Base-by-base conservation (phyloP, 2,113 vertebrate genomes). In the Saccopteryx bilineata region DNA sequence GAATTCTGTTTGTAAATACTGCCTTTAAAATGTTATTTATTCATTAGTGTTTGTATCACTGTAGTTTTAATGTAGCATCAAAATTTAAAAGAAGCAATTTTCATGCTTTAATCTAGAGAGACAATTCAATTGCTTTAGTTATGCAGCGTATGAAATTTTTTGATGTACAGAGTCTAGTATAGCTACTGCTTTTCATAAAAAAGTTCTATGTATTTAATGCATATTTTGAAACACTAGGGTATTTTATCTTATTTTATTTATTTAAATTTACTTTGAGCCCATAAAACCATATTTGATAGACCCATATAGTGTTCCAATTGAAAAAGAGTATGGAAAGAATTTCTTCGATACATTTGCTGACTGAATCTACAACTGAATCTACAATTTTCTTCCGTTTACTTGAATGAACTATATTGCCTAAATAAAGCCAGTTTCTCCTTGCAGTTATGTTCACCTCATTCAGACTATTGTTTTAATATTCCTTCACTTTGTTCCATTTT, bases 221-320 rank as follows among this genome's bases (percentile, higher is more conserved):
- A n/a, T 88, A 74, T 93, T 91, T 96, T 60, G 87, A 95, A 95
- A 87, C 52, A 68, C 60, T 65, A 56, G 50, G 52, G 54, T 92
- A 81, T 94, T 95, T 95, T 69, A 90, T 93, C 66, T 96, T 63
- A 94, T 95, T 98, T 95, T 93, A 90, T 95, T 87, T 96, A 76
- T 81, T 96, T 93, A 85, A 95, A 81, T 94, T 61, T 54, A 95
- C 80, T 90, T 95, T 87, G 93, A 94, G n/a, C 26, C 56, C 48
- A 87, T 94, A 72, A 96, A 93, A 54, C 33, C n/a, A 2, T 83
- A 74, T 91, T 19, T 90, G 60, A 80, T 84, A 94, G 31, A 76
- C 8, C 5, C 33, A 85, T 76, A 88, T 61, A 72, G 78, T 85
- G 9, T 24, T 83, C 24, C 60, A 90, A 58, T 23, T 92, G 54